Base-by-base conservation (phyloP, 2,797 vertebrate species). In the Mallotus villosus region DNA sequence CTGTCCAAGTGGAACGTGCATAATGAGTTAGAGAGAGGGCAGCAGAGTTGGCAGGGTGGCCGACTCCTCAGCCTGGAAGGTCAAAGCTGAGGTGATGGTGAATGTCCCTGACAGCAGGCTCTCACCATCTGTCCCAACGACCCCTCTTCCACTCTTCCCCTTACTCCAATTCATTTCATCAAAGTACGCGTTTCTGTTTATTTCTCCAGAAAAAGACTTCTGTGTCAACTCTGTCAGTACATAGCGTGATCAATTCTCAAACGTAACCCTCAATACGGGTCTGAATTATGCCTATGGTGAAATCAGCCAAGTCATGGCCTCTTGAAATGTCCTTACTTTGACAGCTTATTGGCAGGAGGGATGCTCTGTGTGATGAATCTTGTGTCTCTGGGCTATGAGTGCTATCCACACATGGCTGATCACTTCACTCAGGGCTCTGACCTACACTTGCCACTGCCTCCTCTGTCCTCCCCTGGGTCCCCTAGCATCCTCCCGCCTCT, bases 51-150 rank as follows among this genome's bases (percentile, higher is more conserved):
- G 73, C 78, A 61, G 51, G 32, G 46, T 57, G 22, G 7, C 12
- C 16, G 6, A 29, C 16, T 17, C 61, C 19, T 8, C 17, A 21
- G 17, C 61, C 76, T 34, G 27, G 21, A 29, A 25, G 65, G 60
- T 72, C 72, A 70, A 66, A 24, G 55, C 73, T 58, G 71, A 59
- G 77, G 74, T 80, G 67, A 79, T 82, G 74, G 72, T 75, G 74
- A 83, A 74, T 83, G 82, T 85, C 78, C 85, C 74, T 80, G 78
- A 85, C 63, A 80, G 70, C 60, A 78, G 75, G 76, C 78, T 79
- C 49, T 24, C 4, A 49, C 86, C 89, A 88, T 89, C 86, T 88
- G 85, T 85, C 79, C 51, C 61, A 49, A 59, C 57, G 77, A 82
- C 67, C 41, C 60, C 55, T 62, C 65, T 53, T 41, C 66, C 25